Percentiles rank a stretch among this genome's conserved stretches.
Evolutionary conservation across 2,797 vertebrate species (phyloP).

Genomic region (Poeciliopsis turneri): DNA sequence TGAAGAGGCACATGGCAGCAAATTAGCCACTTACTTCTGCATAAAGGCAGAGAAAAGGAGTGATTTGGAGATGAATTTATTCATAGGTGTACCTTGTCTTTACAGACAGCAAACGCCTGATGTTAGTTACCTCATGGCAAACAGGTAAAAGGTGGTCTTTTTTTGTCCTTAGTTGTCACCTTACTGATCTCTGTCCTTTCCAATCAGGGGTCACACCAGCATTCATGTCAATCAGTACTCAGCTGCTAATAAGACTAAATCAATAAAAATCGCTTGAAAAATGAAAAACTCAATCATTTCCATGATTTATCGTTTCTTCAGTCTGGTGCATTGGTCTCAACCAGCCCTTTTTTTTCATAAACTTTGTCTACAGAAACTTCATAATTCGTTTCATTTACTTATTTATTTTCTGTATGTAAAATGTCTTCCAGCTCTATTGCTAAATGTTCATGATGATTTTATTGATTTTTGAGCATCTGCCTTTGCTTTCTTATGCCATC

Average conservation of each 20-base stretch:
- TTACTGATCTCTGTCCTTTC: neutral
- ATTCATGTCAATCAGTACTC: neutral
- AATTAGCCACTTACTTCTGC: slow-evolving; percentile 40
- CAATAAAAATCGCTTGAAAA: too few relatives aligned
- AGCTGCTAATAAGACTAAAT: neutral
- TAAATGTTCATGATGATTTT: too few relatives aligned
- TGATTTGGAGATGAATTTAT: neutral
- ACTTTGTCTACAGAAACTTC: too few relatives aligned
- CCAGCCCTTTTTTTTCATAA: too few relatives aligned
- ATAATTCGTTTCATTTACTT: too few relatives aligned
- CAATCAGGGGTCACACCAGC: neutral
- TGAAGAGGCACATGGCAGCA: slow-evolving; percentile 33
- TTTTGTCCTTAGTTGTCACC: neutral
- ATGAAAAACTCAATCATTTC: too few relatives aligned
- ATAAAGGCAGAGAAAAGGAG: neutral
- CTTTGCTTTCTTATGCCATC: too few relatives aligned
- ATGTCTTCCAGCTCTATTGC: too few relatives aligned
- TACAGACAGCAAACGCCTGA: neutral
- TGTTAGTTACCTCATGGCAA: neutral
- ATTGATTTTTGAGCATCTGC: too few relatives aligned
- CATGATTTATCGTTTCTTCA: too few relatives aligned
- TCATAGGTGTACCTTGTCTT: neutral
- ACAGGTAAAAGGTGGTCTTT: neutral
- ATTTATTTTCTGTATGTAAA: too few relatives aligned
- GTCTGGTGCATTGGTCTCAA: too few relatives aligned